phyloP scores from a whole-genome alignment of 1,140 invertebrate genomes.

The Magallana gigas region DNA sequence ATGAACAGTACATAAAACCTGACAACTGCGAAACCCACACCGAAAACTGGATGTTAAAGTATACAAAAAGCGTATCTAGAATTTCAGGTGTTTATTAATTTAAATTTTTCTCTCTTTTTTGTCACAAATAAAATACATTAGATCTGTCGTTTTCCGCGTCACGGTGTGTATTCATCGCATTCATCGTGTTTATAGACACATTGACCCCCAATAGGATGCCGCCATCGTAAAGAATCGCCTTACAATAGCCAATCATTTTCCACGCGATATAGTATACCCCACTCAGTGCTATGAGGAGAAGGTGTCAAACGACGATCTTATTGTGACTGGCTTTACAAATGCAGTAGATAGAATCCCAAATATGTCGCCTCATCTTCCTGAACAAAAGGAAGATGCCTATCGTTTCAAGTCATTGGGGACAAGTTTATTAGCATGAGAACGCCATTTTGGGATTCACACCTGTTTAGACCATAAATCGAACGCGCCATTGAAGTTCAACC shows the following conservation, averaged over 20 bases:
- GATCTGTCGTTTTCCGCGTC: slow-evolving; percentile 8
- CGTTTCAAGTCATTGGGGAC: slow-evolving; percentile 11
- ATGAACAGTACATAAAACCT: slow-evolving; percentile 18
- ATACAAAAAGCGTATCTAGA: neutral
- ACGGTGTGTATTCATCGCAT: neutral
- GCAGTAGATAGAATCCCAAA: slow-evolving; percentile 2
- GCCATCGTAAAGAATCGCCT: slow-evolving; percentile 4
- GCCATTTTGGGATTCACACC: slow-evolving; percentile 11
- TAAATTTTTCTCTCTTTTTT: neutral
- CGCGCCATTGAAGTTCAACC: slow-evolving; percentile 3
- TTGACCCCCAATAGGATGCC: slow-evolving; percentile 2
- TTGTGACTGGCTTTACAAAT: neutral
- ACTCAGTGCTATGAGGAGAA: neutral
- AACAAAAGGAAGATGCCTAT: slow-evolving; percentile 30
- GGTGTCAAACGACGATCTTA: neutral
- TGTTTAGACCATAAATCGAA: slow-evolving; percentile 9
- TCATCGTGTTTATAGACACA: slow-evolving; percentile 18
- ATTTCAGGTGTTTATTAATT: slow-evolving; percentile 17
- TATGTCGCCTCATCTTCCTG: slow-evolving; percentile 23
- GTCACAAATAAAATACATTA: neutral
- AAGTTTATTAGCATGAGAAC: slow-evolving; percentile 23
- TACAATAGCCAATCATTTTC: neutral
- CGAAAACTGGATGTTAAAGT: neutral
- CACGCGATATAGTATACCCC: slow-evolving; percentile 8
- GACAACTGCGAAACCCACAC: neutral